These are phyloP conservation scores for Myathropa florea DNA, from an alignment of 2,888 invertebrate species.

Conservation along the genomic window DNA sequence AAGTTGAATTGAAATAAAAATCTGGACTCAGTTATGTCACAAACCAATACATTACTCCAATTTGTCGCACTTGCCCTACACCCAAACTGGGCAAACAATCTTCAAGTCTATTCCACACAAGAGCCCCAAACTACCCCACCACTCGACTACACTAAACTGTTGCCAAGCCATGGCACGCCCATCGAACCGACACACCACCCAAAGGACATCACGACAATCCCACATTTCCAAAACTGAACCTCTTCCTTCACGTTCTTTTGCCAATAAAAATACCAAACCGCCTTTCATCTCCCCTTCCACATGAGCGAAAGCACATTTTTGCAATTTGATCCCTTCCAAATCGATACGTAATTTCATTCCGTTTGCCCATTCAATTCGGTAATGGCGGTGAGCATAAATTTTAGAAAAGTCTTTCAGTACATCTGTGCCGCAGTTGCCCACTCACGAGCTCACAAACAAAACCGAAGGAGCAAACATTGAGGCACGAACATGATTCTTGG, in stretches of 20 bases:
- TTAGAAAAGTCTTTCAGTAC: slow-evolving; percentile 25
- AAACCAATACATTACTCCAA: too few species aligned
- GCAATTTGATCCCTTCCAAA: slow-evolving; percentile 23
- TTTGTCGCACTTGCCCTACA: not conserved
- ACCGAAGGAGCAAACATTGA: not conserved
- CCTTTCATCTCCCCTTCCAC: not conserved
- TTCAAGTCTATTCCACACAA: not conserved
- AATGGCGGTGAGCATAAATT: slow-evolving; percentile 33
- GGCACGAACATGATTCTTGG: not conserved
- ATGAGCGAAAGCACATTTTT: not conserved
- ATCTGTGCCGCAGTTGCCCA: slow-evolving; percentile 23
- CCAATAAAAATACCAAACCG: not conserved
- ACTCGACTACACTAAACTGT: not conserved
- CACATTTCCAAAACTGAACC: not conserved
- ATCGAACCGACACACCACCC: not conserved
- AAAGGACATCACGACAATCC: not conserved
- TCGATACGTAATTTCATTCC: slow-evolving; percentile 60
- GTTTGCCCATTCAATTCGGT: slow-evolving; percentile 39
- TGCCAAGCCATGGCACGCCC: not conserved
- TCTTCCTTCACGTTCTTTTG: not conserved
- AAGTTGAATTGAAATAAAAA: too few species aligned
- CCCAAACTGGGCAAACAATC: not conserved
- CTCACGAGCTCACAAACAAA: not conserved
- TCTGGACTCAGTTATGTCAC: too few species aligned
- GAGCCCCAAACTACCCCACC: not conserved